These are phyloP conservation scores for Lordiphosa collinella DNA, from an alignment of 1,140 invertebrate genomes.

Conservation along the genomic window DNA sequence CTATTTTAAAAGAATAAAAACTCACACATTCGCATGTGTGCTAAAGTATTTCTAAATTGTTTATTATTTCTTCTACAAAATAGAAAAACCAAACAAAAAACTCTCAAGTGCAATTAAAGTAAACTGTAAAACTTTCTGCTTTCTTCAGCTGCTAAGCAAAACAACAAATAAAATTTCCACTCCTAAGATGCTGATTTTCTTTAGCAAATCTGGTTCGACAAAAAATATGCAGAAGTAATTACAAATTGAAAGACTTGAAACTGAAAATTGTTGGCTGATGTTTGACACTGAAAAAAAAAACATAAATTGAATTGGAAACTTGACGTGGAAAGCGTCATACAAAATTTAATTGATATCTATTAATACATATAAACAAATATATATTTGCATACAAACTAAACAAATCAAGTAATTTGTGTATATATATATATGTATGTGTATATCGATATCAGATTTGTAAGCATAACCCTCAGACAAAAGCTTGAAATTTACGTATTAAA, in stretches of 20 bases:
- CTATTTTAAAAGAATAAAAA: conserved; percentile 61
- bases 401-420: conserved; percentile 24
- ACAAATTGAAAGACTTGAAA: conserved; percentile 69
- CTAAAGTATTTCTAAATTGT: conserved; percentile 29
- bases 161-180: conserved; percentile 1
- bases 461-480: conserved; percentile 30
- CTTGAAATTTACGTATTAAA: conserved; percentile 44
- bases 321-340: conserved; percentile 15
- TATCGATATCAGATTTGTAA: conserved; percentile 38
- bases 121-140: conserved; percentile 64
- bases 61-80: not conserved
- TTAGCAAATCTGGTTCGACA: conserved; percentile 13
- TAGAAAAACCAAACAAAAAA: conserved; percentile 9
- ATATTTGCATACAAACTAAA: conserved; percentile 42
- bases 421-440: conserved; percentile 39
- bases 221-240: conserved; percentile 30
- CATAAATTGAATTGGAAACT: conserved; percentile 18
- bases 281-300: conserved; percentile 21
- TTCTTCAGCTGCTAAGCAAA: conserved; percentile 48
- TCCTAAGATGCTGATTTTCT: conserved; percentile 2
- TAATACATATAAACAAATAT: conserved; percentile 26
- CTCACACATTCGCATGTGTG: conserved; percentile 37
- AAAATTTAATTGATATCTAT: conserved; percentile 18
- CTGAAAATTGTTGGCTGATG: conserved; percentile 55
- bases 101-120: conserved; percentile 75